Conservation (phyloP, 2,113 vertebrate species). For the Xenopus tropicalis region DNA sequence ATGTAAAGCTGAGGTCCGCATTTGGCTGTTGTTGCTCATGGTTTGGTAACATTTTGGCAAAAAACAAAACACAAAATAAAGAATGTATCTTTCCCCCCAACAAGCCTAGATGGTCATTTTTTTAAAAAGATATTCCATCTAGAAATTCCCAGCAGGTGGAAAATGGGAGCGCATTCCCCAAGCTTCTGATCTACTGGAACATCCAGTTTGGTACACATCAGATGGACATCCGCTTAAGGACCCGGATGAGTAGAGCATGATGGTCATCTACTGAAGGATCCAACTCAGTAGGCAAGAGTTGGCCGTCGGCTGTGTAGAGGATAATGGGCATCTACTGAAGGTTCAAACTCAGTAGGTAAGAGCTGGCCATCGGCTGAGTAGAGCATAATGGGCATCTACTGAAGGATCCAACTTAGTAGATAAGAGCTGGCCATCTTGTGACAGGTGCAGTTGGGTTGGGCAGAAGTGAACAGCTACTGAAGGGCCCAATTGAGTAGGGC, state of each 20-base stretch:
- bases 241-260: no score
- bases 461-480: conserved; percentile 56
- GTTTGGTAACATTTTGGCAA: conserved; percentile 68
- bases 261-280: no score
- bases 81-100: conserved; percentile 35
- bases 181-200: conserved; percentile 9
- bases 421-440: no score
- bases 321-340: no score
- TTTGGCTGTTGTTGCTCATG: conserved; percentile 67
- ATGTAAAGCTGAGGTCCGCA: conserved; percentile 72
- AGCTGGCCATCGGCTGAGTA: no score
- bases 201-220: no score
- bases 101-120: conserved; percentile 52
- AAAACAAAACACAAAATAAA: conserved; percentile 59
- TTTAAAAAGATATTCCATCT: conserved; percentile 61
- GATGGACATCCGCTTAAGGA: no score
- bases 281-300: no score
- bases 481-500: conserved; percentile 82
- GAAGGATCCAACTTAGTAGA: no score
- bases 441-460: conserved; percentile 21
- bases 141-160: conserved; percentile 63
- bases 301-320: no score
- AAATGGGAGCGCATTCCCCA: conserved; percentile 51
- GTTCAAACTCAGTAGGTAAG: no score
- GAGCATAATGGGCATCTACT: no score